Evolutionary conservation across 1,140 invertebrate species (phyloP), one percentile per base, ranked within the genome.

Genomic region (Caerostris extrusa): DNA sequence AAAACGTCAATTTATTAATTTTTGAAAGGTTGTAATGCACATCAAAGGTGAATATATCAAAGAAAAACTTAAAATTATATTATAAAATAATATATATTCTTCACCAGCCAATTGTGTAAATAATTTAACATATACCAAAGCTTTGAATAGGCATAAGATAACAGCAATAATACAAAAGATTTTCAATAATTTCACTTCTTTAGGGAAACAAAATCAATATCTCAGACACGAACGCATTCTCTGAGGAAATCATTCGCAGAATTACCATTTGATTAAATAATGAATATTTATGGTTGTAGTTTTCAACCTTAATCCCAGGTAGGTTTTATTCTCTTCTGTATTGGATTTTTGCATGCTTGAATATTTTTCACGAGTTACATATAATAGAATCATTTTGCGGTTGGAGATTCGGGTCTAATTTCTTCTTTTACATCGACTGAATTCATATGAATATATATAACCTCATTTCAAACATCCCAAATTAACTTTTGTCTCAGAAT

Each of bases 211-310:
- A 83, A 57, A 58, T 58, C 82, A 58, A 83, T 83, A 83, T 56
- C 7, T 57, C 12, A 55, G 14, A 83, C 57, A 57, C 34, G 55
- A 83, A 34, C n/a, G 82, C 19, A 19, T 7, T 19, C 82, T 56
- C 82, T 7, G 17, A 83, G 82, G 82, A 83, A 83, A 83, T 83
- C 82, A 83, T 83, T 83, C 82, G 7, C 82, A 19, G 82, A 83
- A 83, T 83, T 83, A 83, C 55, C 82, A 58, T 57, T 83, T 83
- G 56, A 83, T 83, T 17, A 58, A 83, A 83, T 83, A 58, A 83
- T 83, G 82, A 83, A 83, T 83, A 83, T 83, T 83, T 83, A 83
- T 83, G 82, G 5, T 5, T 7, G 17, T 57, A 83, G n/a, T 56
- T 6, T 77, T 50, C 71, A 50, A 7, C 34, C 8, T 10, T 12